Percentiles rank a stretch among this genome's conserved stretches.
Evolutionary conservation across 2,113 vertebrate genomes (phyloP).

Genomic region (Callipepla squamata): DNA sequence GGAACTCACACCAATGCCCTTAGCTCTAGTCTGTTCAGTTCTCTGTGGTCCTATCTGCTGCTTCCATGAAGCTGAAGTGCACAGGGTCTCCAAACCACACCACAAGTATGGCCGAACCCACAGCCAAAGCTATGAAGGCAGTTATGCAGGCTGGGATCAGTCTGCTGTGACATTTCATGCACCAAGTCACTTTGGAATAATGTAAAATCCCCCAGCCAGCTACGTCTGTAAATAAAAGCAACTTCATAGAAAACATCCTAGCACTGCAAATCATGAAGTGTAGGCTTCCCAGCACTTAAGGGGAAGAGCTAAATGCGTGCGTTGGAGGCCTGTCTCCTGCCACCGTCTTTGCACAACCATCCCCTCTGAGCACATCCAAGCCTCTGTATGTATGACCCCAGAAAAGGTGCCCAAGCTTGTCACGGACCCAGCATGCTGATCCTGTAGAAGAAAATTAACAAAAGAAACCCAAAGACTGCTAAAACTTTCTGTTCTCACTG

Average conservation of each 20-base stretch:
- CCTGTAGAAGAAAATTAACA: not conserved
- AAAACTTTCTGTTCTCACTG: not conserved
- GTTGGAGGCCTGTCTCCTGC: not conserved
- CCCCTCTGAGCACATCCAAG: not conserved
- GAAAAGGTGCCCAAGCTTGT: not conserved
- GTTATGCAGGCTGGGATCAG: not conserved
- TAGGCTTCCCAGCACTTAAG: not conserved
- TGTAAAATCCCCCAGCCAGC: not conserved
- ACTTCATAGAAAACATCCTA: not conserved
- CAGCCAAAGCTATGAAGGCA: not conserved
- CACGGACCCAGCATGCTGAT: not conserved
- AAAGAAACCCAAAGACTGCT: not conserved
- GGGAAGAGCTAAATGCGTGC: not conserved
- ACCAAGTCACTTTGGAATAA: not conserved
- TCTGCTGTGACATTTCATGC: fast-evolving
- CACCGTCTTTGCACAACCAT: not conserved
- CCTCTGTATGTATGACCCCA: not conserved
- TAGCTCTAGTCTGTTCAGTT: not conserved
- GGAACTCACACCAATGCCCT: not conserved
- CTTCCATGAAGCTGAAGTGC: not conserved
- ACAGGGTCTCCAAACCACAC: not conserved
- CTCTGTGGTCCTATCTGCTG: not conserved
- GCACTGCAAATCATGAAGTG: too few species aligned
- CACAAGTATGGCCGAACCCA: not conserved
- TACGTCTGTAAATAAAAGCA: not conserved